phyloP scores from a whole-genome alignment of 2,888 invertebrate species.

The Scrobipalpa atriplicella region DNA sequence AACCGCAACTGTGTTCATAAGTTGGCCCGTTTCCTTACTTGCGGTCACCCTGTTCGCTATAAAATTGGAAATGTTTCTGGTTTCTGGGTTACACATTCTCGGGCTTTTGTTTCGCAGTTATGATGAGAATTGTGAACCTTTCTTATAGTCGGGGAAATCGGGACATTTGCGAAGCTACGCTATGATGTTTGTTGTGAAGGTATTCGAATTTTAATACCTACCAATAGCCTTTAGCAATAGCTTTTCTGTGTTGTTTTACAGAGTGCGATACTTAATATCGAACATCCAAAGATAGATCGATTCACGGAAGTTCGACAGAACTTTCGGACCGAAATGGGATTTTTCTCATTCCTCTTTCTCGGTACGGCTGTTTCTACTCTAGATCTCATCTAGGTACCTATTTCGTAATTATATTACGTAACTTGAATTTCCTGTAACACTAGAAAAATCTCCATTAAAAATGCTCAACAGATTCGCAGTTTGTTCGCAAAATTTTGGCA shows the following conservation, averaged over 20 bases:
- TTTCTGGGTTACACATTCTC: constrained; percentile 11
- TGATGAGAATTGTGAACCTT: not conserved
- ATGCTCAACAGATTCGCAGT: not conserved
- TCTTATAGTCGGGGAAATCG: not conserved
- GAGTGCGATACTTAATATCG: too few relatives aligned
- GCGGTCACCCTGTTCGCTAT: constrained; percentile 15
- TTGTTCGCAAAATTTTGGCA: constrained; percentile 8
- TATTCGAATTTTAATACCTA: too few relatives aligned
- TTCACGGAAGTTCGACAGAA: too few relatives aligned
- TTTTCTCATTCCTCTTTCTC: too few relatives aligned
- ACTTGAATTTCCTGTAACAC: not conserved
- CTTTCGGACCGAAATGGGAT: too few relatives aligned
- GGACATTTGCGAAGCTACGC: not conserved
- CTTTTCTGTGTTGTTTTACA: not conserved
- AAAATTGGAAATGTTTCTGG: constrained; percentile 21
- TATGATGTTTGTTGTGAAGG: too few relatives aligned
- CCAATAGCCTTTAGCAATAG: too few relatives aligned
- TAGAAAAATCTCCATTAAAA: not conserved
- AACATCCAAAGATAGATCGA: too few relatives aligned
- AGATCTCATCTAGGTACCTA: too few relatives aligned
- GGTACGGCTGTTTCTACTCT: too few relatives aligned
- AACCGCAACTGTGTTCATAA: constrained; percentile 39
- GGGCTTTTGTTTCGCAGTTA: not conserved
- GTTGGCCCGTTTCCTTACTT: constrained; percentile 11
- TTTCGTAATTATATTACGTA: too few relatives aligned